These are phyloP conservation scores for Poecilia velifera DNA, from an alignment of 2,797 vertebrate genomes.

Conservation along the genomic window DNA sequence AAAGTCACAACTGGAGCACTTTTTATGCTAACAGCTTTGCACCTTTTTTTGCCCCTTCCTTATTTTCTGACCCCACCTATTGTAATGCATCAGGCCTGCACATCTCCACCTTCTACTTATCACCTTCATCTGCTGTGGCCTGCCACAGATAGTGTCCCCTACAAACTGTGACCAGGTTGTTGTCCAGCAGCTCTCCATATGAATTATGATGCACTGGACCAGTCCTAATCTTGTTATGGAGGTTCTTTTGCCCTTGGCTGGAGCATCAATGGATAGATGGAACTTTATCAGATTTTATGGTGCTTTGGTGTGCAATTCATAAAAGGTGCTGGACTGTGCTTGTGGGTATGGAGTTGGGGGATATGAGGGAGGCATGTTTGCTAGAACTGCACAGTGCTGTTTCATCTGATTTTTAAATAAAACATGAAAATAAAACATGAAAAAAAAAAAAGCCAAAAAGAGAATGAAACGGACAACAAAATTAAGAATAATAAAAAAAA, in stretches of 20 bases:
- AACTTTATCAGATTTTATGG: slow-evolving; percentile 81
- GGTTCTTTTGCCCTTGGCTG: slow-evolving; percentile 81
- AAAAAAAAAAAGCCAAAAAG: background rate
- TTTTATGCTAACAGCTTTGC: slow-evolving; percentile 5
- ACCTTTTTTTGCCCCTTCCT: slow-evolving; percentile 4
- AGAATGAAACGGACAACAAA: no score
- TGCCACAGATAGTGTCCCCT: slow-evolving; percentile 71
- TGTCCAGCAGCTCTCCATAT: slow-evolving; percentile 63
- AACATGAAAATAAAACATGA: slow-evolving; percentile 6
- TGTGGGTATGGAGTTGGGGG: slow-evolving; percentile 28
- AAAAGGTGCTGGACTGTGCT: slow-evolving; percentile 59
- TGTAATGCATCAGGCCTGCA: slow-evolving; percentile 9
- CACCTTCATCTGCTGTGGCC: slow-evolving; percentile 22
- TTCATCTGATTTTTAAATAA: slow-evolving; percentile 22
- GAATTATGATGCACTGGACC: slow-evolving; percentile 81
- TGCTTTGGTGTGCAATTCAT: slow-evolving; percentile 74
- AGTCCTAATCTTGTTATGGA: slow-evolving; percentile 82
- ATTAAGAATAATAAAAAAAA: background rate
- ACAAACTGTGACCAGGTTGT: slow-evolving; percentile 66
- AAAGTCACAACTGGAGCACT: background rate
- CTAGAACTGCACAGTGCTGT: slow-evolving; percentile 21
- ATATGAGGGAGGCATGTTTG: slow-evolving; percentile 23
- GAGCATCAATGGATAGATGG: slow-evolving; percentile 66
- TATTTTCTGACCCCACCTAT: slow-evolving; percentile 14
- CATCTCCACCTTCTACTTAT: slow-evolving; percentile 25